Conservation (phyloP, 2,888 invertebrate genomes). For the Argyra leucocephala region DNA sequence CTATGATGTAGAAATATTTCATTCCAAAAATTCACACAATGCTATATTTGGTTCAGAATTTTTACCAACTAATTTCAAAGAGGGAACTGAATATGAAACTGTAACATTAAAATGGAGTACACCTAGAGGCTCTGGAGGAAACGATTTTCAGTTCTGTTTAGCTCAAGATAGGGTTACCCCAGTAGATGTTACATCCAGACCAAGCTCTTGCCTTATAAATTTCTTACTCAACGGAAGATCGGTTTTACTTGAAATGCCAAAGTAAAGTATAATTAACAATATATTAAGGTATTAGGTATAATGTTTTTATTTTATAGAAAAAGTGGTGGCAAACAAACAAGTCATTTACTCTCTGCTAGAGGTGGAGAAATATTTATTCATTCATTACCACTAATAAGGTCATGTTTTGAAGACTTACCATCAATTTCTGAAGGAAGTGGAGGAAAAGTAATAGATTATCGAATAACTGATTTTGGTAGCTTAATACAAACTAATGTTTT, state of each 20-base stretch:
- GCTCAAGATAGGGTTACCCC: slow-evolving; percentile 87
- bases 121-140: slow-evolving; percentile 74
- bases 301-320: slow-evolving; percentile 45
- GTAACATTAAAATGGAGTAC: slow-evolving; percentile 94
- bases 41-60: slow-evolving; percentile 64
- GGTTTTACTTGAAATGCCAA: slow-evolving; percentile 81
- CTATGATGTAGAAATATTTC: slow-evolving; percentile 96
- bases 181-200: slow-evolving; percentile 91
- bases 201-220: slow-evolving; percentile 93
- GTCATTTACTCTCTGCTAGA: slow-evolving; percentile 86
- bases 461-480: slow-evolving; percentile 74
- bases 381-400: slow-evolving; percentile 72
- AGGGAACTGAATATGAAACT: slow-evolving; percentile 69
- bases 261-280: slow-evolving; percentile 35
- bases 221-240: slow-evolving; percentile 92
- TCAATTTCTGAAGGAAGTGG: slow-evolving; percentile 91
- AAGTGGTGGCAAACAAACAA: slow-evolving; percentile 76
- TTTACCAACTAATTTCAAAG: slow-evolving; percentile 52
- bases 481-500: slow-evolving; percentile 78
- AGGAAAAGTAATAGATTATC: slow-evolving; percentile 85
- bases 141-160: slow-evolving; percentile 71
- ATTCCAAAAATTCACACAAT: slow-evolving; percentile 75
- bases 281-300: background rate
- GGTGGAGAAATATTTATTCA: slow-evolving; percentile 95
- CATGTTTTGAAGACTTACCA: slow-evolving; percentile 87